Conservation (phyloP, 2,113 vertebrate species). For the Mystacornis crossleyi region DNA sequence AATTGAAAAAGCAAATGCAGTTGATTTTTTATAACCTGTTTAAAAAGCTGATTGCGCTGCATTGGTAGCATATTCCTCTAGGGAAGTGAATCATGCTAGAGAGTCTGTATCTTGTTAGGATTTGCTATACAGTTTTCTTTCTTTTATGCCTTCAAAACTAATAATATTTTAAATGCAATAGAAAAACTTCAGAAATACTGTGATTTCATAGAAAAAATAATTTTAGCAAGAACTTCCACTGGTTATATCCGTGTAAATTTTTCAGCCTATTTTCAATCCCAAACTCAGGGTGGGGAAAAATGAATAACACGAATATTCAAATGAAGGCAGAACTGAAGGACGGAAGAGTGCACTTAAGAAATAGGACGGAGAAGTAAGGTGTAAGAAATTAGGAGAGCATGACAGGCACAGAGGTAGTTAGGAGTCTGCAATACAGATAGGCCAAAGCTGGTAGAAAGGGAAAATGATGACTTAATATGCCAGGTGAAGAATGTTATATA, state of each 20-base stretch:
- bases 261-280: not conserved
- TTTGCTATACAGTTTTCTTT: not conserved
- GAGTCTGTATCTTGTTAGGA: not conserved
- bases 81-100: not conserved
- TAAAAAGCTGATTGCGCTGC: not conserved
- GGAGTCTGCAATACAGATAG: not conserved
- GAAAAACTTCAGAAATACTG: not conserved
- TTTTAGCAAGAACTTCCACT: not conserved
- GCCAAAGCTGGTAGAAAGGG: not conserved
- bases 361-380: not conserved
- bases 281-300: not conserved
- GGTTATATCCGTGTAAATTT: not conserved
- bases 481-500: conserved; percentile 8
- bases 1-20: not conserved
- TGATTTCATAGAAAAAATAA: not conserved
- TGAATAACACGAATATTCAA: not conserved
- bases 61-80: not conserved
- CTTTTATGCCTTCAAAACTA: not conserved
- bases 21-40: not conserved
- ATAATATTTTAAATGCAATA: not conserved
- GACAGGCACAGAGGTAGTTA: conserved; percentile 56
- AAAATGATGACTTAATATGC: not conserved
- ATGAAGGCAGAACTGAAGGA: conserved; percentile 30
- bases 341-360: not conserved
- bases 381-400: conserved; percentile 50